These are phyloP conservation scores for Spodoptera frugiperda DNA, from an alignment of 1,140 invertebrate species.

Conservation along the genomic window DNA sequence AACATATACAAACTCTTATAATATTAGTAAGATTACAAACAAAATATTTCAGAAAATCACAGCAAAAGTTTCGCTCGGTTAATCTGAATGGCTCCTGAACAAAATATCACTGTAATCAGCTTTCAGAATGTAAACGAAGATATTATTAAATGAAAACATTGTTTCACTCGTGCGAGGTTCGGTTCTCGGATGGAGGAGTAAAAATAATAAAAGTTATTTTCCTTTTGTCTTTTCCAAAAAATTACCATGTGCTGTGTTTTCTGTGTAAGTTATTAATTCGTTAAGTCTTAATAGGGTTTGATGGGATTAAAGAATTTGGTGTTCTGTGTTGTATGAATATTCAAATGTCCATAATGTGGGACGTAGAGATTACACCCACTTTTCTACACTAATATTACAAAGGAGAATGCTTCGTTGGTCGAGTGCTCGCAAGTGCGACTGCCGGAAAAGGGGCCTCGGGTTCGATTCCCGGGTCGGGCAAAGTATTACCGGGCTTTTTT, in stretches of 20 bases:
- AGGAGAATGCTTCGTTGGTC: no score
- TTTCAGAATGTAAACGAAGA: slow-evolving; percentile 29
- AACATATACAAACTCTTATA: no score
- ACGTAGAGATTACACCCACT: no score
- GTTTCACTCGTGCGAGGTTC: neutral
- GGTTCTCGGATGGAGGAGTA: neutral
- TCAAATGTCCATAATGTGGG: no score
- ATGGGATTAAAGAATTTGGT: no score
- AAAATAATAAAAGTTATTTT: neutral
- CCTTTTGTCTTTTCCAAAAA: neutral
- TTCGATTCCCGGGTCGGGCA: no score
- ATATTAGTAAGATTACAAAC: neutral
- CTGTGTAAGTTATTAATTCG: neutral
- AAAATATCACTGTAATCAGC: slow-evolving; percentile 27
- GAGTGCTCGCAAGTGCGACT: no score
- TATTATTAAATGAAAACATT: slow-evolving; percentile 43
- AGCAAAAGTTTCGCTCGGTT: neutral
- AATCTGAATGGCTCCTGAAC: neutral
- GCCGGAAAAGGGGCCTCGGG: no score
- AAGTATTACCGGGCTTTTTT: no score
- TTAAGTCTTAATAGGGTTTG: neutral
- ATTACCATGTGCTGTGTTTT: neutral
- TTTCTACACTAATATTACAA: no score
- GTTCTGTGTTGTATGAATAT: no score
- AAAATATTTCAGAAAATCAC: no score